Evolutionary conservation across 2,888 invertebrate genomes (phyloP).

Genomic region (Hypomecis punctinalis): DNA sequence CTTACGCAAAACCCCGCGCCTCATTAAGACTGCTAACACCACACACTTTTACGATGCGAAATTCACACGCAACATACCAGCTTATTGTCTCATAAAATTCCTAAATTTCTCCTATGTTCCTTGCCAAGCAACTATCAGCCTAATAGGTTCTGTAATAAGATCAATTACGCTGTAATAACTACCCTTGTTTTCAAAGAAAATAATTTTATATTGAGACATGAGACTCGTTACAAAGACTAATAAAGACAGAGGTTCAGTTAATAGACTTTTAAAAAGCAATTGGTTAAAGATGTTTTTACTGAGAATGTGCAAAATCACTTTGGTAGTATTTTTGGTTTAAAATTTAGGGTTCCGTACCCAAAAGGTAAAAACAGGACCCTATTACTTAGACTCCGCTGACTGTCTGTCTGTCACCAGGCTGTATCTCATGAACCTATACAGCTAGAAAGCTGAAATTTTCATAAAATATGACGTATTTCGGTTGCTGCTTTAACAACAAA

Average conservation of each 20-base stretch:
- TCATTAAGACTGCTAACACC: constrained; percentile 14
- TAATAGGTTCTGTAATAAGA: constrained; percentile 9
- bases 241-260: constrained; percentile 30
- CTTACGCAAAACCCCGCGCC: constrained; percentile 9
- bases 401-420: too few relatives aligned
- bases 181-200: constrained; percentile 22
- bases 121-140: constrained; percentile 5
- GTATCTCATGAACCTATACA: too few relatives aligned
- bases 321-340: not conserved
- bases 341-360: too few relatives aligned
- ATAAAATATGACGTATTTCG: too few relatives aligned
- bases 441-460: too few relatives aligned
- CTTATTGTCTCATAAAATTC: constrained; percentile 27
- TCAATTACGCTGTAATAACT: not conserved
- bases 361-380: too few relatives aligned
- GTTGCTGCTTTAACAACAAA: too few relatives aligned
- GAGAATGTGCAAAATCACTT: constrained; percentile 14
- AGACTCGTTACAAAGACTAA: constrained; percentile 30
- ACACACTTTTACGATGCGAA: constrained; percentile 32
- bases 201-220: constrained; percentile 32
- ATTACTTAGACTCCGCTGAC: too few relatives aligned
- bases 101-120: not conserved
- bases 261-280: constrained; percentile 25
- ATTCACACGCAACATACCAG: constrained; percentile 34
- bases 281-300: constrained; percentile 17